phyloP scores from a whole-genome alignment of 2,113 vertebrate genomes.

The Nothoprocta perdicaria region DNA sequence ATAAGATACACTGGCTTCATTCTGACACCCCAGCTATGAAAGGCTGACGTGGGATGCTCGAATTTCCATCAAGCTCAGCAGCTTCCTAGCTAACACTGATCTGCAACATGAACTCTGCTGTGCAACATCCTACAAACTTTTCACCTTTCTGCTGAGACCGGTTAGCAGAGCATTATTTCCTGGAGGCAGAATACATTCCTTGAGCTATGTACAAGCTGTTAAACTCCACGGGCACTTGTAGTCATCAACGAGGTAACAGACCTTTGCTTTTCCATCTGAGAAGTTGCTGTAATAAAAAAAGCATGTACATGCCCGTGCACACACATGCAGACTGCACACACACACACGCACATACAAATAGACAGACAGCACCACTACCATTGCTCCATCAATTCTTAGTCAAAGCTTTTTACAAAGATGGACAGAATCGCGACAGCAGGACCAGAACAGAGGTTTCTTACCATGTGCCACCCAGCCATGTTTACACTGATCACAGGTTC shows the following conservation, averaged over 20 bases:
- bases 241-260: background rate
- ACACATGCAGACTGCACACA: background rate
- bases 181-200: background rate
- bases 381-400: background rate
- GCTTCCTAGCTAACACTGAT: background rate
- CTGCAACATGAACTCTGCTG: conserved; percentile 10
- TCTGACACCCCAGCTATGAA: conserved; percentile 4
- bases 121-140: conserved; percentile 29
- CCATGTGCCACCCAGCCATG: conserved; percentile 99
- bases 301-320: fast-evolving
- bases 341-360: background rate
- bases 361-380: background rate
- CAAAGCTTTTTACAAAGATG: background rate
- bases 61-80: conserved; percentile 19
- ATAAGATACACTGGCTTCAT: background rate
- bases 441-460: conserved; percentile 73
- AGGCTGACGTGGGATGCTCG: conserved; percentile 31
- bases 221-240: background rate
- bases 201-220: background rate
- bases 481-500: conserved; percentile 99
- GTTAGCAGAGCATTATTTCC: background rate
- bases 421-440: background rate
- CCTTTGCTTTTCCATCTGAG: background rate
- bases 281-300: background rate
- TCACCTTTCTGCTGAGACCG: background rate